Percentiles rank a stretch among this genome's conserved stretches.
phyloP scores from a whole-genome alignment of 2,888 invertebrate genomes.

The Elysia crispata region DNA sequence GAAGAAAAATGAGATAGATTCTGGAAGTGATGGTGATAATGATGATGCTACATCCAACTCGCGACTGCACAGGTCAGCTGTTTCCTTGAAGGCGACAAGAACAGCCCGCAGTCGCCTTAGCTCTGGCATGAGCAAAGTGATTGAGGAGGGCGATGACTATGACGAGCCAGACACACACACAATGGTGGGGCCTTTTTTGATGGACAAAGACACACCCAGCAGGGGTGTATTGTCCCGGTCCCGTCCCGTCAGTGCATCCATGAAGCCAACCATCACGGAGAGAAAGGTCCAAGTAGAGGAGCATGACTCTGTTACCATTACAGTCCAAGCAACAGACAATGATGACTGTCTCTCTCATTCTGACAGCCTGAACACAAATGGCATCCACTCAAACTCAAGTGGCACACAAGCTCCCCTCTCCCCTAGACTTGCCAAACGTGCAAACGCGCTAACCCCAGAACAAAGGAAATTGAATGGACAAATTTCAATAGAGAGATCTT shows the following conservation, averaged over 20 bases:
- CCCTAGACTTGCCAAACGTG: too few relatives aligned
- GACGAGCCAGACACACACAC: not conserved
- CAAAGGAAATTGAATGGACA: too few relatives aligned
- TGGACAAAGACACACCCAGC: not conserved
- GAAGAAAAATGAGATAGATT: too few relatives aligned
- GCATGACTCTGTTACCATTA: not conserved
- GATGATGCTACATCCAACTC: not conserved
- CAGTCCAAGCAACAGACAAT: not conserved
- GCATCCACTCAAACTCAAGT: not conserved
- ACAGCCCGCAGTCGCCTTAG: too few relatives aligned
- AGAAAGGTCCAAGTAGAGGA: not conserved
- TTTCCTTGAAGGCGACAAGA: too few relatives aligned
- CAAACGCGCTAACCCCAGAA: too few relatives aligned
- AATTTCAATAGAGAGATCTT: too few relatives aligned
- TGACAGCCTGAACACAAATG: not conserved
- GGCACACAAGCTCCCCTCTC: not conserved
- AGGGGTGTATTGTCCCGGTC: not conserved
- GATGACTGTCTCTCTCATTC: not conserved
- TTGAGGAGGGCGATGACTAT: not conserved
- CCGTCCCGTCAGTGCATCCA: slow-evolving; percentile 22
- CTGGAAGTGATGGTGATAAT: not conserved
- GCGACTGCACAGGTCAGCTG: not conserved
- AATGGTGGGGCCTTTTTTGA: not conserved
- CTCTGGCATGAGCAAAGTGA: not conserved
- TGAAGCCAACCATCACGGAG: not conserved